These are phyloP conservation scores for Platygyra sinensis DNA, from an alignment of 64 coral and sea anemone genomes.

Conservation along the genomic window DNA sequence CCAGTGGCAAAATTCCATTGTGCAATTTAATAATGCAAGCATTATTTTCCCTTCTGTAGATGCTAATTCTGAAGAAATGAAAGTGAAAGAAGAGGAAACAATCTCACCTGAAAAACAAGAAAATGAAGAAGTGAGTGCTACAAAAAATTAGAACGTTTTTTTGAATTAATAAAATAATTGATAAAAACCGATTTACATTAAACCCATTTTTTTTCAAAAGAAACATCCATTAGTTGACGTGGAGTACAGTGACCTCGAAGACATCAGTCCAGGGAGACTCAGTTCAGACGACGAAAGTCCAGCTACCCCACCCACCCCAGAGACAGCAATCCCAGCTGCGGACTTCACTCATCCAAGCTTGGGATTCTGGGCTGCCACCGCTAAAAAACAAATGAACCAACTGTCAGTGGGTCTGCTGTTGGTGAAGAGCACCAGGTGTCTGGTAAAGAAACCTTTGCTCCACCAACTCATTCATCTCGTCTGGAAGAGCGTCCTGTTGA, in stretches of 20 bases:
- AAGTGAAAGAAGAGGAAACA: not conserved
- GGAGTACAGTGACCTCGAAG: constrained; percentile 39
- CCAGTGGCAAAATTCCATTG: too few relatives aligned
- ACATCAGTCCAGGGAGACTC: constrained; percentile 36
- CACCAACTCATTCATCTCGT: not conserved
- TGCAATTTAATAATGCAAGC: too few relatives aligned
- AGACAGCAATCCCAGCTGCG: constrained; percentile 39
- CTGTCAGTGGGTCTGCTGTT: not conserved
- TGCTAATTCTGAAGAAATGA: not conserved
- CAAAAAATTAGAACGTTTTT: not conserved
- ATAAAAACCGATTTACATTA: too few relatives aligned
- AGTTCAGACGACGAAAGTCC: constrained; percentile 20
- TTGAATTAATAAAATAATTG: not conserved
- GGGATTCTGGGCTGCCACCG: constrained; percentile 56
- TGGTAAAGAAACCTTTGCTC: not conserved
- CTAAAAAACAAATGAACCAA: not conserved
- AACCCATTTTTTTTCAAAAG: not conserved
- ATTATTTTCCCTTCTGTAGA: not conserved
- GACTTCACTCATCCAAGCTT: constrained; percentile 63
- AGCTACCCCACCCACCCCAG: constrained; percentile 51
- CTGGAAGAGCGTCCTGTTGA: not conserved
- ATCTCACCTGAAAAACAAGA: not conserved
- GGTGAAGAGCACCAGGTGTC: not conserved
- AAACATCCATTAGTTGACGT: not conserved
- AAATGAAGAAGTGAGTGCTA: not conserved